Evolutionary conservation across 2,797 vertebrate species (phyloP).

Genomic region (Iguana delicatissima): DNA sequence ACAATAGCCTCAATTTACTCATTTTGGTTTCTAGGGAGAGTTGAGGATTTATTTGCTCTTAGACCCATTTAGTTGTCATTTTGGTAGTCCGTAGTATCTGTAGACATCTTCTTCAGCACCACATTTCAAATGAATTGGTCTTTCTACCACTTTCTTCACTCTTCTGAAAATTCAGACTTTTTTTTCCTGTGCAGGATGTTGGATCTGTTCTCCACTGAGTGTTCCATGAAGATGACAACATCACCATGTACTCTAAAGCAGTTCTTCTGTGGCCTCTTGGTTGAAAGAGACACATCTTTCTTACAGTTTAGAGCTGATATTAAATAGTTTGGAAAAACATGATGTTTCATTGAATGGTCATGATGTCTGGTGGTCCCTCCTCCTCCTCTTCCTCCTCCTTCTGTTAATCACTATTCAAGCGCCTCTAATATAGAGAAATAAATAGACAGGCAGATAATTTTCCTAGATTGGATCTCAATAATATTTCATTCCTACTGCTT

Average conservation of each 20-base stretch:
- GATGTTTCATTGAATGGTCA: slow-evolving; percentile 51
- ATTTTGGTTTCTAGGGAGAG: too few species aligned
- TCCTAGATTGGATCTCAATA: slow-evolving; percentile 72
- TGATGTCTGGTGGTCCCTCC: too few species aligned
- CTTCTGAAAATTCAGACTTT: too few species aligned
- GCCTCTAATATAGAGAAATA: slow-evolving; percentile 60
- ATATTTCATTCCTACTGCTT: slow-evolving; percentile 81
- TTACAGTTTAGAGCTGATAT: slow-evolving; percentile 48
- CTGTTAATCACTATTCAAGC: slow-evolving; percentile 64
- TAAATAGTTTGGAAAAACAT: slow-evolving; percentile 67
- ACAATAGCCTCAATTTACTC: too few species aligned
- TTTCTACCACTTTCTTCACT: too few species aligned
- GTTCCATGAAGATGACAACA: slow-evolving; percentile 59
- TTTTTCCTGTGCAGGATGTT: background rate
- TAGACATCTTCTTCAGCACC: too few species aligned
- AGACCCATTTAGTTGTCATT: too few species aligned
- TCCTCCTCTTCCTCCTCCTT: too few species aligned
- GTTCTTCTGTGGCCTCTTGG: slow-evolving; percentile 61
- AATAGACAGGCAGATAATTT: background rate
- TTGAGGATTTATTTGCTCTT: too few species aligned
- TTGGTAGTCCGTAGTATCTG: too few species aligned
- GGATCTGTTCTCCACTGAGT: slow-evolving; percentile 3
- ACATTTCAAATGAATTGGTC: too few species aligned
- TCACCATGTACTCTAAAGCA: slow-evolving; percentile 58
- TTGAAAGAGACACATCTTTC: slow-evolving; percentile 58